A percentile compares a stretch with the other conserved stretches of the same genome.
phyloP scores from a whole-genome alignment of 1,140 invertebrate genomes.

The Temnothorax nylanderi region DNA sequence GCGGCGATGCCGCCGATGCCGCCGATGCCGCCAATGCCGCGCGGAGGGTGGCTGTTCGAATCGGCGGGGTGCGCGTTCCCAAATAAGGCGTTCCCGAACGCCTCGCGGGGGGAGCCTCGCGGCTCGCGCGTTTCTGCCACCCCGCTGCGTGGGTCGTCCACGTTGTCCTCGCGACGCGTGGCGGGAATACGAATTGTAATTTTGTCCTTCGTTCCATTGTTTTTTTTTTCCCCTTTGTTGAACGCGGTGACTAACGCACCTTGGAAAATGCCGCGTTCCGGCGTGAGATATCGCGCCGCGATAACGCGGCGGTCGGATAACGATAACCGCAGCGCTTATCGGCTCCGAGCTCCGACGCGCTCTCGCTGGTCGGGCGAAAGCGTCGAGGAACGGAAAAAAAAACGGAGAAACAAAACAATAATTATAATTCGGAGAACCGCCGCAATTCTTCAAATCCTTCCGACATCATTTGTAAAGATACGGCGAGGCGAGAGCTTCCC shows the following conservation, averaged over 20 bases:
- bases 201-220: not conserved
- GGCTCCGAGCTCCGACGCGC: not conserved
- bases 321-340: constrained; percentile 2
- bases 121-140: constrained; percentile 70
- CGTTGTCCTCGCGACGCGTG: constrained; percentile 15
- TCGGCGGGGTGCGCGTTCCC: constrained; percentile 79
- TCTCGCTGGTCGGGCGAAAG: not conserved
- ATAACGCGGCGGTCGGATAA: constrained; percentile 17
- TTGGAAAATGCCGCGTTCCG: not conserved
- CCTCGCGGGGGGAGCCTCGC: constrained; percentile 63
- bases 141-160: constrained; percentile 59
- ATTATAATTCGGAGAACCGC: too few relatives aligned
- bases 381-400: too few relatives aligned
- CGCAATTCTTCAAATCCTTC: not conserved
- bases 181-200: constrained; percentile 64
- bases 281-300: not conserved
- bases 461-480: too few relatives aligned
- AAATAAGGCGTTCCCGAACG: constrained; percentile 82
- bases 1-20: not conserved
- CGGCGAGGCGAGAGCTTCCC: not conserved
- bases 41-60: constrained; percentile 61
- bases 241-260: constrained; percentile 10
- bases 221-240: not conserved
- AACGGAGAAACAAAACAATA: not conserved
- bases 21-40: not conserved